Base-by-base conservation (phyloP, 1,140 invertebrate species). In the Nasonia longicornis region DNA sequence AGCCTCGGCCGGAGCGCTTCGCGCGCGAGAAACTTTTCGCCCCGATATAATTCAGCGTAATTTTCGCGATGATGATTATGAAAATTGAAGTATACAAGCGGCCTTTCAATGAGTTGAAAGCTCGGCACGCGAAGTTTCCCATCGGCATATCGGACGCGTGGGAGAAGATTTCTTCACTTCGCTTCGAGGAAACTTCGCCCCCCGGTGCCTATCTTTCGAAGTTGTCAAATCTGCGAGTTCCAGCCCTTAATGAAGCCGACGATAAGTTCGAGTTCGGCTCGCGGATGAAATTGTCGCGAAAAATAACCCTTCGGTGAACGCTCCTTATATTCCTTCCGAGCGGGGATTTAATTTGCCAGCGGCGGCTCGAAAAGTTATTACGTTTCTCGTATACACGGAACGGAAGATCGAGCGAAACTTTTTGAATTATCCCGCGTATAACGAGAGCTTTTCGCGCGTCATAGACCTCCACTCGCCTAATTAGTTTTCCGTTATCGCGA, bases 151-250 rank as follows among this genome's bases (percentile, higher is more conserved):
- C 12, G 20, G 67, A 20, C 58, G 69, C 58, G 3, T 26, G 31
- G 38, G 35, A 58, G 70, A 72, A 58, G 77, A 70, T 63, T 63
- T 79, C 35, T 72, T 71, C 48, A n/a, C 48, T 42, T 72, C 29
- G 58, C 77, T 58, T 35, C 64, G 38, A 3, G 52, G 77, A 71
- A 79, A 79, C 69, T 79, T 71, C 45, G 29, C 2, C 1, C 1
- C 26, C 26, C 26, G 64, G 31, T 6, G 0, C 38, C 38, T 42
- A 42, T 3, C 48, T 10, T 64, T 67, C 35, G 2, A 48, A 73
- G 35, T 67, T 58, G 71, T 80, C 78, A 80, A 80, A 80, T 73
- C 78, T 74, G 58, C 31, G 22, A 80, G 78, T 73, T 74, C 58
- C 38, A 26, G 45, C 45, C 70, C 64, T 38, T 80, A 80, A 80